Evolutionary conservation across 1,140 invertebrate genomes (phyloP).

Genomic region (Mya arenaria): DNA sequence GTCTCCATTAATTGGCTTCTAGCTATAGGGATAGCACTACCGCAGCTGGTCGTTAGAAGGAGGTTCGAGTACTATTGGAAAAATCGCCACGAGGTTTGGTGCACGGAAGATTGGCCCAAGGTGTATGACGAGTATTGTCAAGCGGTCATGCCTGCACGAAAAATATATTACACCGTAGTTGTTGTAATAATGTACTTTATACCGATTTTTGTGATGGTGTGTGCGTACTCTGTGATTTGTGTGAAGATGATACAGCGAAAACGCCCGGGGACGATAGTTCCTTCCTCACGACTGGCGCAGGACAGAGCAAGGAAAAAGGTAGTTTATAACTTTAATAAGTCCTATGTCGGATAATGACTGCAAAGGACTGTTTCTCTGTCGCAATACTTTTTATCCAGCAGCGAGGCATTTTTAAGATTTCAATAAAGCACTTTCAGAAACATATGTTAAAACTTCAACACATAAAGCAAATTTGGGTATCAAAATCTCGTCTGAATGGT

Average conservation of each 20-base stretch:
- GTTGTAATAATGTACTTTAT: constrained; percentile 80
- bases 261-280: constrained; percentile 58
- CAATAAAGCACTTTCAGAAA: too few species aligned
- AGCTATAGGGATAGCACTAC: constrained; percentile 76
- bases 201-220: constrained; percentile 80
- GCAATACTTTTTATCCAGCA: too few species aligned
- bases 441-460: too few species aligned
- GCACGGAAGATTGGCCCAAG: constrained; percentile 71
- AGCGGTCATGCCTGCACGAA: constrained; percentile 54
- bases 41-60: constrained; percentile 74
- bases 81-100: constrained; percentile 73
- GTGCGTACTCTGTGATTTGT: constrained; percentile 80
- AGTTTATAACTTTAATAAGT: too few species aligned
- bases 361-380: too few species aligned
- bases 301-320: constrained; percentile 74
- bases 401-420: too few species aligned
- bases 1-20: constrained; percentile 80
- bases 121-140: constrained; percentile 60
- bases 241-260: constrained; percentile 67
- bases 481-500: too few species aligned
- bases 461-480: too few species aligned
- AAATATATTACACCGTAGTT: constrained; percentile 80
- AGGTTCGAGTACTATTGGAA: constrained; percentile 68
- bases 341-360: too few species aligned
- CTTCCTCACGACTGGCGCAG: constrained; percentile 56